Evolutionary conservation across 53 echinoderm and acorn worm genomes (phyloP).

Genomic region (Antedon mediterranea): DNA sequence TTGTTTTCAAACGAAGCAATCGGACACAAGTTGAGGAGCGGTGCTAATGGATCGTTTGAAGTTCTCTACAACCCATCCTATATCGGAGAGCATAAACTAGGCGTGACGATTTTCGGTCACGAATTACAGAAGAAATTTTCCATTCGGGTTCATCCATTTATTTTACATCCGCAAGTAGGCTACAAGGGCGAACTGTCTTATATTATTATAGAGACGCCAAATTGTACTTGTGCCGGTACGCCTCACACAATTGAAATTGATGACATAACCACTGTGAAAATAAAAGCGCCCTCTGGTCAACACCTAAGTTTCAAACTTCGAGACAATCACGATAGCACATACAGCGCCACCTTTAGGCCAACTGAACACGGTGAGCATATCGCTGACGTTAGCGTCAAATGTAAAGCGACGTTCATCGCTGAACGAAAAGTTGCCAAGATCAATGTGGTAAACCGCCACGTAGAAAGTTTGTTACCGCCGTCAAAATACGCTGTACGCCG

Average conservation of each 20-base stretch:
- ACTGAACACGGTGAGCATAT: background rate
- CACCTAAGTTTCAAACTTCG: background rate
- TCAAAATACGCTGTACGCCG: background rate
- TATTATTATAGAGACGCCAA: background rate
- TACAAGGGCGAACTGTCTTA: background rate
- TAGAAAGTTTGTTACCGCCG: background rate
- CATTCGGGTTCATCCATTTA: background rate
- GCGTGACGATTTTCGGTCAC: background rate
- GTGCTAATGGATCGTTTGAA: background rate
- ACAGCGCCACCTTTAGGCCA: background rate
- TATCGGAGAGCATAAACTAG: background rate
- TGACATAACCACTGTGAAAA: background rate
- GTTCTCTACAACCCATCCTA: background rate
- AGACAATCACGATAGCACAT: background rate
- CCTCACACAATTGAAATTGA: background rate
- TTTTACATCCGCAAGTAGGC: background rate
- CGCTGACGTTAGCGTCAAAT: background rate
- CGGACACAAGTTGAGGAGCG: background rate
- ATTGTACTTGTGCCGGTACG: background rate
- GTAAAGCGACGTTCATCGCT: background rate
- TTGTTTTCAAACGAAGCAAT: background rate
- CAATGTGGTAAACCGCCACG: background rate
- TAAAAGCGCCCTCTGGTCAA: background rate
- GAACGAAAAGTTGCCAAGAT: background rate
- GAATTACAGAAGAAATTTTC: background rate